Conservation (phyloP, 1,140 invertebrate genomes). For the Aphelinus certus region DNA sequence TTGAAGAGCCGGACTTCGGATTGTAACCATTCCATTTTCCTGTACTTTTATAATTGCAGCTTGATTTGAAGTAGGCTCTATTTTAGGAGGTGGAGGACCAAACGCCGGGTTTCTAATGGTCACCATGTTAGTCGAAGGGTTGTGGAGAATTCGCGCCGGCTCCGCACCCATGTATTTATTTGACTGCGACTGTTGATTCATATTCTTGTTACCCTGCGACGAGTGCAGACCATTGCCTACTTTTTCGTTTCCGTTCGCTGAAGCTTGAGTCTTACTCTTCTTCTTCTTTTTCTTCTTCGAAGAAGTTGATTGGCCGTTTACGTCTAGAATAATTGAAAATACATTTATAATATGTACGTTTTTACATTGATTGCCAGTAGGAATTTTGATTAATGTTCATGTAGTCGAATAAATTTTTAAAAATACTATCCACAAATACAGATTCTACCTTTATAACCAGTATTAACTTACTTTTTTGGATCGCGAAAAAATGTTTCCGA, state of each 20-base stretch:
- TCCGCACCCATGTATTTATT: slow-evolving; percentile 43
- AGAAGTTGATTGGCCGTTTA: slow-evolving; percentile 30
- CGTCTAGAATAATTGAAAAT: slow-evolving; percentile 2
- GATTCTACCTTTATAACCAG: no score
- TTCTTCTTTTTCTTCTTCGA: slow-evolving; percentile 70
- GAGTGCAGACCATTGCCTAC: neutral
- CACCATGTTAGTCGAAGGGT: slow-evolving; percentile 73
- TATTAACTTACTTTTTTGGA: no score
- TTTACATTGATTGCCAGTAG: neutral
- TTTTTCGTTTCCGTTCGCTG: slow-evolving; percentile 20
- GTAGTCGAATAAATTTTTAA: no score
- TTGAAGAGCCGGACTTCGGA: slow-evolving; percentile 74
- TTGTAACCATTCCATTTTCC: slow-evolving; percentile 83
- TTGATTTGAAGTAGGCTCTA: slow-evolving; percentile 56
- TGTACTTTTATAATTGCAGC: slow-evolving; percentile 75
- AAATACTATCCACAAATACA: no score
- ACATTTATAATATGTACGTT: no score
- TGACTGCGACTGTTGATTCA: slow-evolving; percentile 14
- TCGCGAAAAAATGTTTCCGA: no score
- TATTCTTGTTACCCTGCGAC: slow-evolving; percentile 21
- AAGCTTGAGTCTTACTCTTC: slow-evolving; percentile 65
- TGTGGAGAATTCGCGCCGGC: slow-evolving; percentile 59
- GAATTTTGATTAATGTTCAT: no score
- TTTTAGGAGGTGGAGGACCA: slow-evolving; percentile 67
- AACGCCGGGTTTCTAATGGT: slow-evolving; percentile 77